Percentiles rank a stretch among this genome's conserved stretches.
These are phyloP conservation scores for Pteruthius melanotis DNA, from an alignment of 2,113 vertebrate genomes.

Conservation along the genomic window DNA sequence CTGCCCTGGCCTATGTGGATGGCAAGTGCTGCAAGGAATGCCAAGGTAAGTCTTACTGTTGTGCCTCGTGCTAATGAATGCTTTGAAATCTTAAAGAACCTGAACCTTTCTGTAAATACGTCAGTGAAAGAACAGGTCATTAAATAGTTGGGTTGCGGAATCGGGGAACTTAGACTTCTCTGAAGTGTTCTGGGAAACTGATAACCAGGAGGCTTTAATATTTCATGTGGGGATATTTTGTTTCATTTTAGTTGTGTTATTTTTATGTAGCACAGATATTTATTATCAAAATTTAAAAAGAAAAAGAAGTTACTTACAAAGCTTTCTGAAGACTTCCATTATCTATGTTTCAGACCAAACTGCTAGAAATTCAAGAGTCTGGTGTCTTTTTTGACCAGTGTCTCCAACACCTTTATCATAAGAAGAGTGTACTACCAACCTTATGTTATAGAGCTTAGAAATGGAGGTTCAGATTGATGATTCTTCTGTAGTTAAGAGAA, in stretches of 20 bases:
- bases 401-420: not conserved
- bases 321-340: not conserved
- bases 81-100: not conserved
- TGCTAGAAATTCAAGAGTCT: not conserved
- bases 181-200: not conserved
- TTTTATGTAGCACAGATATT: not conserved
- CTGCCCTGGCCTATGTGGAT: slow-evolving; percentile 83
- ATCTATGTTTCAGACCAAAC: not conserved
- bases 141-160: not conserved
- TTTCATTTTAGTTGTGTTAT: not conserved
- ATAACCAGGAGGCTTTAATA: not conserved
- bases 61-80: not conserved
- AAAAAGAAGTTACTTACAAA: not conserved
- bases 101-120: not conserved
- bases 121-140: not conserved
- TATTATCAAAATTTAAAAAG: not conserved
- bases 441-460: not conserved
- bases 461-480: not conserved
- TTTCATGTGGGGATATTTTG: not conserved
- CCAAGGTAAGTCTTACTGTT: slow-evolving; percentile 82
- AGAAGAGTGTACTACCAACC: not conserved
- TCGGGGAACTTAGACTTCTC: not conserved
- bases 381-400: not conserved
- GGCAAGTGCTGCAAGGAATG: slow-evolving; percentile 96
- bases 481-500: not conserved